These are phyloP conservation scores for Phataginus tetradactyla DNA, from an alignment of 2,797 vertebrate species.

Conservation along the genomic window DNA sequence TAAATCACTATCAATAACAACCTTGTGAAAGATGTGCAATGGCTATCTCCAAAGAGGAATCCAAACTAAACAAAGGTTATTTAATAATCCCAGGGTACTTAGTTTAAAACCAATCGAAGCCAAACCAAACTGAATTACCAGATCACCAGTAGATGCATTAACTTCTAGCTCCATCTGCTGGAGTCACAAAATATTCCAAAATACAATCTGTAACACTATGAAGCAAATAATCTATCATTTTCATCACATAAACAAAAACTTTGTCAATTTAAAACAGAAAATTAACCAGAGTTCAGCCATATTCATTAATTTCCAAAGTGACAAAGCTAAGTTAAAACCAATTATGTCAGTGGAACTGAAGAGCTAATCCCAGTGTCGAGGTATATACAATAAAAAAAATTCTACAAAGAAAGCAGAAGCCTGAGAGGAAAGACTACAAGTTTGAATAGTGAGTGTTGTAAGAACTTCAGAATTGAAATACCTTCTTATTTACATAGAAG, in stretches of 20 bases:
- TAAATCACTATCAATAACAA: not conserved
- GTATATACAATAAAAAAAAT: not conserved
- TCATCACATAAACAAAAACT: not conserved
- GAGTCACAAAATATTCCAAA: constrained; percentile 60
- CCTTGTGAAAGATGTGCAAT: not conserved
- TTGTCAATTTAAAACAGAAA: not conserved
- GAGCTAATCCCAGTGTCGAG: not conserved
- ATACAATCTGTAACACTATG: not conserved
- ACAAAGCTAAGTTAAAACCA: not conserved
- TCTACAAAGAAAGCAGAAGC: not conserved
- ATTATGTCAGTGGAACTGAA: not conserved
- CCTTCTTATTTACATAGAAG: not conserved
- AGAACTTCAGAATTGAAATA: not conserved
- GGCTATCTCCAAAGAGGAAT: not conserved
- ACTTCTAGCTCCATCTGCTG: constrained; percentile 86
- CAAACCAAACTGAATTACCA: not conserved
- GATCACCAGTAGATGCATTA: constrained; percentile 63
- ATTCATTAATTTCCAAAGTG: not conserved
- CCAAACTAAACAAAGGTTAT: not conserved
- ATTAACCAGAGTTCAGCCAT: not conserved
- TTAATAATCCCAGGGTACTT: not conserved
- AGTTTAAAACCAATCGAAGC: not conserved
- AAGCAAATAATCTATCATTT: not conserved
- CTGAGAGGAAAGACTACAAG: not conserved
- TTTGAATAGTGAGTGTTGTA: not conserved